Evolutionary conservation across 2,888 invertebrate species (phyloP), one percentile per base, ranked within the genome.

Genomic region (Laspeyria flexula): DNA sequence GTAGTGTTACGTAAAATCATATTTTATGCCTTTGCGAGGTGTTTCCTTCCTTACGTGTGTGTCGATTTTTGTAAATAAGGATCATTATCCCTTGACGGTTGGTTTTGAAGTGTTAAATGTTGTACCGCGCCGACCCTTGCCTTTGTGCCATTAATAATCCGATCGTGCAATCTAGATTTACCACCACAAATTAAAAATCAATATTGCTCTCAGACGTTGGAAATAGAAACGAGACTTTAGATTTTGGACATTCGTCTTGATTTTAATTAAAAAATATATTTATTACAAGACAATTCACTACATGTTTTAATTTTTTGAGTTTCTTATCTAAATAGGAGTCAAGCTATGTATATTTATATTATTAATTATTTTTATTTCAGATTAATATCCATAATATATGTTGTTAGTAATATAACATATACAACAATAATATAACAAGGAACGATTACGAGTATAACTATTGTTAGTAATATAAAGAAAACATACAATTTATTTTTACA

Each of bases 141-240:
- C 79, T 75, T 81, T 59, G 45, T 59, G 65, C 76, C 81, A 85
- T 88, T 88, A 85, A 88, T 88, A 88, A 88, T 85, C 78, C 70
- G 82, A 82, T 82, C 78, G 75, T 78, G 79, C 76, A 79, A 81
- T 86, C 81, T 77, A 79, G 78, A 83, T 83, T 76, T 79, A 78
- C 79, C 76, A 66, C 70, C 69, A 73, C 72, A 83, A 86, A 88
- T 85, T 83, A 81, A 81, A 85, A 87, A 87, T 88, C 86, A 80
- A 86, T 87, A 85, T 53, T 42, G 38, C 39, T 51, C 53, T 47
- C 41, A 25, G 7, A 25, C 25, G 25, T 25, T 6, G 25, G 7
- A 56, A 65, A 62, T 43, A 43, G 40, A 42, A 43, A 43, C 40
- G 15, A 23, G n/a, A 25, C 5, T 42, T 21, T 5, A 21, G 5